These are phyloP conservation scores for Linurgus olivaceus DNA, from an alignment of 2,797 vertebrate genomes.

Conservation along the genomic window DNA sequence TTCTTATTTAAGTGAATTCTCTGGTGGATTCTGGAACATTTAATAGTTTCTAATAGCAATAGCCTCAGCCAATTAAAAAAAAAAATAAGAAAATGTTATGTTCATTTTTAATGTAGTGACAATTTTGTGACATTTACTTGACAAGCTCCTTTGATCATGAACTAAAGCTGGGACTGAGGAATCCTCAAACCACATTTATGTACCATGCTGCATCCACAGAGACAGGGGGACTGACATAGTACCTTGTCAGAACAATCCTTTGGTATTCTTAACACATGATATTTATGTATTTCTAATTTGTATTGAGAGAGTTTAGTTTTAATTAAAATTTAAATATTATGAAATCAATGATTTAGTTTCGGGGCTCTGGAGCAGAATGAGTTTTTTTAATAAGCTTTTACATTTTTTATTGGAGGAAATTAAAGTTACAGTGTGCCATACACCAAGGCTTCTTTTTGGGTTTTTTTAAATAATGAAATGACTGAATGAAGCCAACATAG, in stretches of 20 bases:
- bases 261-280: constrained; percentile 30
- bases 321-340: constrained; percentile 66
- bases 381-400: constrained; percentile 46
- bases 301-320: constrained; percentile 55
- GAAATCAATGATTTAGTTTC: constrained; percentile 53
- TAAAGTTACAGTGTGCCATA: constrained; percentile 1
- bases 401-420: constrained; percentile 53
- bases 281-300: constrained; percentile 65
- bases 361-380: constrained; percentile 35
- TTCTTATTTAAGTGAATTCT: neutral
- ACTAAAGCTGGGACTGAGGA: constrained; percentile 1
- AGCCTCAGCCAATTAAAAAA: neutral
- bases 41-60: neutral
- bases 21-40: neutral
- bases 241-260: constrained; percentile 48
- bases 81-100: neutral
- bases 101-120: constrained; percentile 7
- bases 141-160: constrained; percentile 43
- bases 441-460: neutral
- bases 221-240: neutral
- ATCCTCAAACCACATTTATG: constrained; percentile 13
- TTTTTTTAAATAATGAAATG: neutral
- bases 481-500: neutral
- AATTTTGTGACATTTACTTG: constrained; percentile 6
- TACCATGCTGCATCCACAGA: neutral